Evolutionary conservation across 2,888 invertebrate genomes (phyloP).

Genomic region (Endotricha flammealis): DNA sequence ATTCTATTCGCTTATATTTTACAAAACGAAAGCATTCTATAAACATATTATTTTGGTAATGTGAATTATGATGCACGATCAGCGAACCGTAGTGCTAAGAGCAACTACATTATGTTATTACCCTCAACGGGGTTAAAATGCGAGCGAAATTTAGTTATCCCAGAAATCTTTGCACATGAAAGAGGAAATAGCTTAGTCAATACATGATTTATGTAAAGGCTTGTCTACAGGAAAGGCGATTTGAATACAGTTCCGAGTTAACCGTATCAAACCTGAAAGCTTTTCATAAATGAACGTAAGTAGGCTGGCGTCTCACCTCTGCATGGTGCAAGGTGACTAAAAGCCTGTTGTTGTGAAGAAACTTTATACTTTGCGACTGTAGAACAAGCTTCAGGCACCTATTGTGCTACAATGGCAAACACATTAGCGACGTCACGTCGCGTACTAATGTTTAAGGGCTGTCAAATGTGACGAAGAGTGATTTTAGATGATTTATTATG

Average conservation of each 20-base stretch:
- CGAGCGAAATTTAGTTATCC: background rate
- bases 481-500: too few species aligned
- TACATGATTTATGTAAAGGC: constrained; percentile 62
- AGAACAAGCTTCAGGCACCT: constrained; percentile 29
- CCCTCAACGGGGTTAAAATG: background rate
- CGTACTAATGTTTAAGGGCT: constrained; percentile 3
- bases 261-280: constrained; percentile 66
- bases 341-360: constrained; percentile 52
- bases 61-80: too few species aligned
- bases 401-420: constrained; percentile 20
- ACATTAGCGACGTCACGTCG: constrained; percentile 19
- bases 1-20: too few species aligned
- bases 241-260: constrained; percentile 65
- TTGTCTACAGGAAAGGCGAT: constrained; percentile 56
- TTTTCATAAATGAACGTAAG: constrained; percentile 67
- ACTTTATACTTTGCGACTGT: constrained; percentile 46
- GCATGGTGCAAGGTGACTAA: constrained; percentile 47
- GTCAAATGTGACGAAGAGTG: background rate
- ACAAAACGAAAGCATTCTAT: too few species aligned
- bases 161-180: constrained; percentile 27
- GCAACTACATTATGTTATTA: background rate
- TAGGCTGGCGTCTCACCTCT: constrained; percentile 45
- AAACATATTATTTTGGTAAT: too few species aligned
- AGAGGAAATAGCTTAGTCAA: constrained; percentile 57
- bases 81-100: background rate